Evolutionary conservation across 2,888 invertebrate genomes (phyloP).

Genomic region (Sinodicranocentrus sp.): DNA sequence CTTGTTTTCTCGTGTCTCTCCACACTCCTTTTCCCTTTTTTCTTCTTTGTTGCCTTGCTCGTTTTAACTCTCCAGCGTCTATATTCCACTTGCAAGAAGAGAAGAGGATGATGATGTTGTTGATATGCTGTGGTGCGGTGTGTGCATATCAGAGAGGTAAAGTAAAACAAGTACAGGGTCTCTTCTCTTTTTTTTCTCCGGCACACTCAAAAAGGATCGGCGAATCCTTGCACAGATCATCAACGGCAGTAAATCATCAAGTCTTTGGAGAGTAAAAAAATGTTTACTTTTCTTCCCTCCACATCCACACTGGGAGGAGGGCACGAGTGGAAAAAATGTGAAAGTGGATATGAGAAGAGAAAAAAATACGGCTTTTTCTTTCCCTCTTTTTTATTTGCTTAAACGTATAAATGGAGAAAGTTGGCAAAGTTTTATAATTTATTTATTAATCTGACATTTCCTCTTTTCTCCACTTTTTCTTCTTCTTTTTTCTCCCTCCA

Average conservation of each 20-base stretch:
- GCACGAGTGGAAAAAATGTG: conserved; percentile 40
- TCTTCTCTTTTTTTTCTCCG: not conserved
- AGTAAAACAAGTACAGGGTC: too few relatives aligned
- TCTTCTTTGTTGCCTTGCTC: conserved; percentile 42
- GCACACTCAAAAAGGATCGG: conserved; percentile 40
- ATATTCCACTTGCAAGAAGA: not conserved
- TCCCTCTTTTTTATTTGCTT: conserved; percentile 15
- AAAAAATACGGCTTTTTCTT: not conserved
- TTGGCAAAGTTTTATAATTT: conserved; percentile 64
- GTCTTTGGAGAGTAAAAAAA: conserved; percentile 57
- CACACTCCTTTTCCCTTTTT: conserved; percentile 58
- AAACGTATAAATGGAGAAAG: conserved; percentile 54
- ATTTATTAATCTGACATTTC: conserved; percentile 61
- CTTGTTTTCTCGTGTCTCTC: conserved; percentile 69
- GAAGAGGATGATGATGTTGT: conserved; percentile 21
- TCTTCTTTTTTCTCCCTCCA: too few relatives aligned
- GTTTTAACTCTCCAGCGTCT: conserved; percentile 36
- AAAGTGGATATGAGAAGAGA: conserved; percentile 16
- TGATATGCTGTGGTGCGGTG: conserved; percentile 16
- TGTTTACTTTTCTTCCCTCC: conserved; percentile 37
- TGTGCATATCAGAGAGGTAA: not conserved
- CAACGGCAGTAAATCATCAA: conserved; percentile 67
- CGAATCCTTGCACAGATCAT: conserved; percentile 60
- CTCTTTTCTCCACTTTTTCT: conserved; percentile 35
- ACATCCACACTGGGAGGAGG: too few relatives aligned